Base-by-base conservation (phyloP, 1,140 invertebrate genomes). In the Pomacea maculata region DNA sequence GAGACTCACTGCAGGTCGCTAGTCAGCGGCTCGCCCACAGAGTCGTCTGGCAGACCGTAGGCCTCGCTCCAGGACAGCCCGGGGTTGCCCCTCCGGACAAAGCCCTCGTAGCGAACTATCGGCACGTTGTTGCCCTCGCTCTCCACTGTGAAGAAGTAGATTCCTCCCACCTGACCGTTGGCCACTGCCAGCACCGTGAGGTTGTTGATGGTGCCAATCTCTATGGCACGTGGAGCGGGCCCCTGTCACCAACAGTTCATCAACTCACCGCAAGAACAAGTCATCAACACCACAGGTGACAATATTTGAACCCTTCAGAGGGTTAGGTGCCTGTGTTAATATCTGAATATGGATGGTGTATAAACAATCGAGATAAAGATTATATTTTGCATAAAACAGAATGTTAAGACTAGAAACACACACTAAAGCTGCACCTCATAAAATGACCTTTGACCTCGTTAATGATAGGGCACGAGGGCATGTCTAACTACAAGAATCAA, bases 121-220 rank as follows among this genome's bases (percentile, higher is more conserved):
- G 80, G 80, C 9, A 17, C 55, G 21, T 14, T 17, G 9, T 1
- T 21, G 4, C 12, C 61, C 45, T 64, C 74, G 25, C 34, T 19
- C 19, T 55, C 55, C 29, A 77, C 75, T 4, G 64, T 52, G 80
- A 75, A 81, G 64, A 8, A 12, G 80, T 81, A 81, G 29, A 81
- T 73, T 11, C 80, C 80, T 1, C 80, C 80, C 61, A 76, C 64
- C 71, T 75, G 15, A 54, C 80, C 74, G 80, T 81, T 81, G 52
- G 80, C 63, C 19, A 76, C 74, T 63, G 76, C 14, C 17, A 81
- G 17, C 68, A 76, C 57, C 7, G 77, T 78, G 4, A 52, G 21
- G 63, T 74, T 64, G 64, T 74, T 81, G 63, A 75, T 67, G 73
- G 67, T 68, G 14, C 72, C 73, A 1, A 65, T 74, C 5, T 45